phyloP scores from a whole-genome alignment of 2,113 vertebrate genomes.

The Pelecanus crispus region DNA sequence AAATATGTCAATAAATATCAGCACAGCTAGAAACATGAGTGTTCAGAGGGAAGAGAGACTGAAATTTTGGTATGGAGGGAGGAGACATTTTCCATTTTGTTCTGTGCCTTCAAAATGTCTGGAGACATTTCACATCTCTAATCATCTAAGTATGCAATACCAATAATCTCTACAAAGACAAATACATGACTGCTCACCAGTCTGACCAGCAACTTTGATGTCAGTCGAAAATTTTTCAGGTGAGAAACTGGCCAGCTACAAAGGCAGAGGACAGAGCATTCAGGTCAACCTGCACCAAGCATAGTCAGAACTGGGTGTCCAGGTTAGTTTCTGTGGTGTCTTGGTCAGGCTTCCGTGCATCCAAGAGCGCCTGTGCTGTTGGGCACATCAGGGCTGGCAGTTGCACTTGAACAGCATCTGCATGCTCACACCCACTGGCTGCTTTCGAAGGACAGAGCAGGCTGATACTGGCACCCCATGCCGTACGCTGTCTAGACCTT shows the following conservation, averaged over 20 bases:
- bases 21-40: background rate
- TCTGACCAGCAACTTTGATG: background rate
- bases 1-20: background rate
- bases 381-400: background rate
- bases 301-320: background rate
- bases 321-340: background rate
- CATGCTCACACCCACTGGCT: background rate
- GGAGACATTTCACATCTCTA: background rate
- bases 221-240: background rate
- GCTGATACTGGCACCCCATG: background rate
- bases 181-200: background rate
- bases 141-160: background rate
- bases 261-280: background rate
- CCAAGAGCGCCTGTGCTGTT: background rate
- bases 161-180: background rate
- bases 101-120: background rate
- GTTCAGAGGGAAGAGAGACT: background rate
- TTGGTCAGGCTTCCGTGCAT: background rate
- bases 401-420: background rate
- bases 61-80: background rate
- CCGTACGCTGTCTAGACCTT: rapidly evolving
- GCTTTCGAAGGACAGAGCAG: background rate
- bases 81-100: background rate
- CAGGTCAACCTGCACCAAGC: rapidly evolving
- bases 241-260: background rate